A percentile compares a stretch with the other conserved stretches of the same genome.
Conservation (phyloP, 1,140 invertebrate genomes). For the Littorina saxatilis region DNA sequence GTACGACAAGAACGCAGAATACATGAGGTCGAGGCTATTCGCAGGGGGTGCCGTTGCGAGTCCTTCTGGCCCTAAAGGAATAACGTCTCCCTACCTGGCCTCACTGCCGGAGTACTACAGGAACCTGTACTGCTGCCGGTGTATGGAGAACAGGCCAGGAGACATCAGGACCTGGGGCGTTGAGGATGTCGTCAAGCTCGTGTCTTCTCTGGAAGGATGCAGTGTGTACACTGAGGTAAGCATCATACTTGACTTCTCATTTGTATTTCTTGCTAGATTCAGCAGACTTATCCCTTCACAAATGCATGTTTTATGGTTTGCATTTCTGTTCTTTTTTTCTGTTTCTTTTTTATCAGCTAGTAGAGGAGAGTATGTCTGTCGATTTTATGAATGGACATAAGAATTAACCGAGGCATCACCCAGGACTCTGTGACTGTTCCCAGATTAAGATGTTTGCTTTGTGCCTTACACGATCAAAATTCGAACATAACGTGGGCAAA, state of each 20-base stretch:
- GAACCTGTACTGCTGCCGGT: slow-evolving; percentile 43
- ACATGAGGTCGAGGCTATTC: slow-evolving; percentile 41
- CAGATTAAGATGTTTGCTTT: not conserved
- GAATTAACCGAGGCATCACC: not conserved
- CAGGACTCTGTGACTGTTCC: not conserved
- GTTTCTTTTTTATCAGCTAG: not conserved
- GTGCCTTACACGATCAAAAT: not conserved
- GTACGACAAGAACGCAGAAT: slow-evolving; percentile 42
- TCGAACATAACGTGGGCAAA: not conserved
- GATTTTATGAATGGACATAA: not conserved
- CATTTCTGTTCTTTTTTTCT: not conserved
- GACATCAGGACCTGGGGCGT: slow-evolving; percentile 61
- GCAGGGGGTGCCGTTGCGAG: slow-evolving; percentile 17
- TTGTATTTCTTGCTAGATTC: no score
- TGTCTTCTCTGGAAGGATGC: slow-evolving; percentile 59
- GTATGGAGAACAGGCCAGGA: slow-evolving; percentile 47
- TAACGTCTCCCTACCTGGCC: slow-evolving; percentile 35
- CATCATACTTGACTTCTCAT: not conserved
- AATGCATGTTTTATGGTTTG: not conserved
- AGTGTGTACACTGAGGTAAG: slow-evolving; percentile 59
- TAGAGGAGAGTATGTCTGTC: not conserved
- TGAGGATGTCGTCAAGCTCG: slow-evolving; percentile 58
- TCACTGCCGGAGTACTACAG: slow-evolving; percentile 47
- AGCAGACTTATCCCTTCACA: no score
- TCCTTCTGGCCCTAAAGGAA: not conserved